Base-by-base conservation (phyloP, 1,140 invertebrate species). In the Bombus difficillimus region DNA sequence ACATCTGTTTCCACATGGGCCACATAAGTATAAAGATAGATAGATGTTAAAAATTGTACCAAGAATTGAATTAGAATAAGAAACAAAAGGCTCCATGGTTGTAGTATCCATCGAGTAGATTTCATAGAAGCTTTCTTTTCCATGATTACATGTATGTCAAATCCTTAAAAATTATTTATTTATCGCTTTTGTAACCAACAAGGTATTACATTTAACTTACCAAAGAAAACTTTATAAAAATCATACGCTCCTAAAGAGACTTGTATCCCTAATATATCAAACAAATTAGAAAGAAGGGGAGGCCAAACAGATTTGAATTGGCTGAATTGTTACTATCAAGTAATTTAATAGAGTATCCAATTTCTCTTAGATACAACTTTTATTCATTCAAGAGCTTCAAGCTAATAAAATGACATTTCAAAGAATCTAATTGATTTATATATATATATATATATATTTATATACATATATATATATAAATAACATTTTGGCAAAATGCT, bases 21-120 rank as follows among this genome's bases (percentile, higher is more conserved):
- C 39, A 91, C 76, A 37, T 91, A 91, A 57, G 82, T 89, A 34
- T 91, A 91, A 43, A 91, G 89, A 76, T 91, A 91, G 53, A 73
- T 76, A 25, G 87, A 90, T 41, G 85, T 89, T 62, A 91, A 78
- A 62, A 91, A 88, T 69, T 91, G 90, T 64, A 88, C 69, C 32
- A 89, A 79, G 34, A 91, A 91, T 89, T 91, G 90, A 43, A 83
- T 68, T 18, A 90, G 64, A 34, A 91, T 87, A 75, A 91, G 81
- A 75, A 71, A 53, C 28, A 90, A 71, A 59, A 91, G 78, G 13
- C 71, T 75, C 75, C 86, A 82, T 57, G 89, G 89, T 37, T 88
- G 89, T 10, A 90, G 43, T 77, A 90, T 88, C 89, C 86, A 80
- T 18, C 47, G 82, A 37, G 62, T 57, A 39, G 77, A 78, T 34